Percentiles rank a stretch among this genome's conserved stretches.
Conservation (phyloP, 1,140 invertebrate genomes). For the Bombus vancouverensis region DNA sequence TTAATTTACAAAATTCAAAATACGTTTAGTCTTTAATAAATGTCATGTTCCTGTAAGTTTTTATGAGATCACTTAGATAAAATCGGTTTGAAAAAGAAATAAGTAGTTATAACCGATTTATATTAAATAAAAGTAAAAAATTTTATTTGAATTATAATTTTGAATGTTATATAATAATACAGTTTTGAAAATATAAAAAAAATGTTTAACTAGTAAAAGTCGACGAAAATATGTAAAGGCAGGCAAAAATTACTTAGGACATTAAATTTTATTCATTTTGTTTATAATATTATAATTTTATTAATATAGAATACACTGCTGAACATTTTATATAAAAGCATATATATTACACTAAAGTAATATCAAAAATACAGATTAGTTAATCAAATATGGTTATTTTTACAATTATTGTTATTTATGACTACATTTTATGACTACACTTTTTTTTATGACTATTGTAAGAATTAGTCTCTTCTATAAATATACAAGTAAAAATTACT, state of each 20-base stretch:
- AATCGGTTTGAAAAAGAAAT: too few relatives aligned
- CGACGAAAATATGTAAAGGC: neutral
- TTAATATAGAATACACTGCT: neutral
- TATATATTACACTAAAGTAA: neutral
- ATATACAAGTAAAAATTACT: neutral
- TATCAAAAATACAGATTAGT: too few relatives aligned
- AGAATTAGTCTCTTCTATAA: too few relatives aligned
- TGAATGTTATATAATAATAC: neutral
- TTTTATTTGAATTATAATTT: neutral
- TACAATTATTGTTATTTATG: too few relatives aligned
- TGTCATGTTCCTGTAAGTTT: neutral
- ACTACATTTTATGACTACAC: too few relatives aligned
- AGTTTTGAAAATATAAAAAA: neutral
- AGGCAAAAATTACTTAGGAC: neutral
- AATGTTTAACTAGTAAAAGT: neutral
- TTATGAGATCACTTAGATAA: neutral
- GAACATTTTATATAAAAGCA: constrained; percentile 11
- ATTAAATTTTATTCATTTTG: neutral
- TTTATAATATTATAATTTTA: neutral
- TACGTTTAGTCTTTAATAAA: neutral
- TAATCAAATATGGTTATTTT: too few relatives aligned
- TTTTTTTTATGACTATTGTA: too few relatives aligned
- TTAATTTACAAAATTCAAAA: neutral
- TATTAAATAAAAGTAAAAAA: neutral
- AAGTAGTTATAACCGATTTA: neutral